Conservation (phyloP, 2,797 vertebrate species). For the Centroberyx gerrardi region DNA sequence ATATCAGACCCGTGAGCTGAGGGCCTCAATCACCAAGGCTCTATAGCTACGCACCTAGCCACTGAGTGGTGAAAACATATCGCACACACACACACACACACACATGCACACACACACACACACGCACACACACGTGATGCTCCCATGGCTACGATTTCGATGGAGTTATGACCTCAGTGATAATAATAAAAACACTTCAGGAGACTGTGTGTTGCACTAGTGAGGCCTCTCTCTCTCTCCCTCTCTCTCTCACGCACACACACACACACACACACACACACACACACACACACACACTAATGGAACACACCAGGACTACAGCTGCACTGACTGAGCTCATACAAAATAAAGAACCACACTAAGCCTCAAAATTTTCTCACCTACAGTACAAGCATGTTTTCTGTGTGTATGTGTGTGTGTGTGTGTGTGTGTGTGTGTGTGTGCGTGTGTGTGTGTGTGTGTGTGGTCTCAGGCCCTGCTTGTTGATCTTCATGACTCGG, state of each 20-base stretch:
- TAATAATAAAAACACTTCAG: constrained; percentile 31
- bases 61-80: not conserved
- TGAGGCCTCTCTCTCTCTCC: not conserved
- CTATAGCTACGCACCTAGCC: too few species aligned
- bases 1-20: too few species aligned
- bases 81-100: constrained; percentile 12
- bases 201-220: constrained; percentile 26
- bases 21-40: too few species aligned
- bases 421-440: too few species aligned
- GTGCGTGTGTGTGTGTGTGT: too few species aligned
- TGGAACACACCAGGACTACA: not conserved
- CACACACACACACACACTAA: not conserved
- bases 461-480: not conserved
- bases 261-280: not conserved
- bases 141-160: constrained; percentile 2
- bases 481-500: not conserved
- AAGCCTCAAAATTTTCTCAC: too few species aligned
- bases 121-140: not conserved
- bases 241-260: not conserved
- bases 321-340: too few species aligned
- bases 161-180: constrained; percentile 4
- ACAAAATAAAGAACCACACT: too few species aligned
- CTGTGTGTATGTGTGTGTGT: too few species aligned
- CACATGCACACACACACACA: constrained; percentile 4
- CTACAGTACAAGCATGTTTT: too few species aligned